Conservation (phyloP, 1,140 invertebrate genomes). For the Drosophila elegans region DNA sequence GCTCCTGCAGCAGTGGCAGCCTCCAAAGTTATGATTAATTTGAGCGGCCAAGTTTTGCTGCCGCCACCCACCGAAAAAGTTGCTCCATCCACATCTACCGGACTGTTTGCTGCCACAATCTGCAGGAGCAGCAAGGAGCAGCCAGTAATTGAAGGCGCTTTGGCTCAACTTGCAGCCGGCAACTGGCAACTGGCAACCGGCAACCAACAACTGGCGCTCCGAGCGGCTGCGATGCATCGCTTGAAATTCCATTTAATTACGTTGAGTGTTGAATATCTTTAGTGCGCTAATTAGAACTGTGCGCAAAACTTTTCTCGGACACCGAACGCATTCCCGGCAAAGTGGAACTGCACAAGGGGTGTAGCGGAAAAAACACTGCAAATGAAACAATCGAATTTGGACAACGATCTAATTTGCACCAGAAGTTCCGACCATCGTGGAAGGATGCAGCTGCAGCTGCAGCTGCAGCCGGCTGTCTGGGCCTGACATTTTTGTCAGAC, state of each 20-base stretch:
- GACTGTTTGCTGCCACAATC: slow-evolving; percentile 41
- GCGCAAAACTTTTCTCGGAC: slow-evolving; percentile 64
- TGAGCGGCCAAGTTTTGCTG: slow-evolving; percentile 71
- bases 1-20: slow-evolving; percentile 42
- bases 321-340: slow-evolving; percentile 50
- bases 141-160: slow-evolving; percentile 71
- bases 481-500: slow-evolving; percentile 36
- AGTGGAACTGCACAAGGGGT: neutral
- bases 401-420: slow-evolving; percentile 60
- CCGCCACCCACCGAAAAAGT: slow-evolving; percentile 62
- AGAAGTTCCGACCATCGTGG: slow-evolving; percentile 14
- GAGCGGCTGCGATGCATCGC: slow-evolving; percentile 53
- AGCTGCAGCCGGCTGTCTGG: slow-evolving; percentile 17
- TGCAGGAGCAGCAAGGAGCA: slow-evolving; percentile 29
- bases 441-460: neutral
- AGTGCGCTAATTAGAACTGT: slow-evolving; percentile 73
- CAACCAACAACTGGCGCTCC: slow-evolving; percentile 6
- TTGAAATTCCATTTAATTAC: slow-evolving; percentile 83
- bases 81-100: slow-evolving; percentile 33
- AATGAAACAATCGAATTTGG: slow-evolving; percentile 73
- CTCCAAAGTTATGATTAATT: slow-evolving; percentile 81
- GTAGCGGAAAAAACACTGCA: slow-evolving; percentile 9
- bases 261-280: slow-evolving; percentile 79
- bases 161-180: slow-evolving; percentile 48
- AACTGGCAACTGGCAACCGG: slow-evolving; percentile 1